Evolutionary conservation across 2,797 vertebrate genomes (phyloP).

Genomic region (Crenuchus spilurus): DNA sequence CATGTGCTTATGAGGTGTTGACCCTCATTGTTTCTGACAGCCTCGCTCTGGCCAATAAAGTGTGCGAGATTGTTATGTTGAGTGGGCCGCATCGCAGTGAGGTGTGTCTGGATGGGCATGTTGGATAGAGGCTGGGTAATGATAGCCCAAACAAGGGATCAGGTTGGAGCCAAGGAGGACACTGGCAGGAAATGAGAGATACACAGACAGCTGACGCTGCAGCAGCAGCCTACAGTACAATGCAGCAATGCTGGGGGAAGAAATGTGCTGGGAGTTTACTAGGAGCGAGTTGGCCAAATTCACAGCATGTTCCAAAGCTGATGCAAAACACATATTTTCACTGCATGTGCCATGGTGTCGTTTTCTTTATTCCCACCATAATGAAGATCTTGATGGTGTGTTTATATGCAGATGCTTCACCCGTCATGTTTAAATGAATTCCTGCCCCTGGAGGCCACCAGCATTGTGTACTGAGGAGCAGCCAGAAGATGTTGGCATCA

Average conservation of each 20-base stretch:
- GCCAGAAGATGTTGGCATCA: constrained; percentile 10
- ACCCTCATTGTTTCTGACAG: constrained; percentile 54
- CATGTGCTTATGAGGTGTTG: constrained; percentile 36
- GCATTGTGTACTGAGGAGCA: constrained; percentile 23
- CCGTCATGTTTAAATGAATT: constrained; percentile 21
- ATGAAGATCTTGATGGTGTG: constrained; percentile 8
- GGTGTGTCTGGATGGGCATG: not conserved
- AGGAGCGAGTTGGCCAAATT: constrained; percentile 17
- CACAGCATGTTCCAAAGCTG: not conserved
- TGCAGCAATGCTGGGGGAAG: constrained; percentile 2
- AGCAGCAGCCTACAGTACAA: constrained; percentile 27
- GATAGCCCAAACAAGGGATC: constrained; percentile 43
- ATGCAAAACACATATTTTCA: not conserved
- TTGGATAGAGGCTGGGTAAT: constrained; percentile 37
- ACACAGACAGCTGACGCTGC: constrained; percentile 54
- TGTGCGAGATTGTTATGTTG: constrained; percentile 30
- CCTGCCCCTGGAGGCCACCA: constrained; percentile 22
- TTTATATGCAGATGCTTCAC: constrained; percentile 24
- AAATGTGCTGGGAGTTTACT: constrained; percentile 36
- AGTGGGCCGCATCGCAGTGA: constrained; percentile 27
- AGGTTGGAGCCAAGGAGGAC: constrained; percentile 40
- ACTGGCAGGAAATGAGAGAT: constrained; percentile 53
- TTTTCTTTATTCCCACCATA: constrained; percentile 4
- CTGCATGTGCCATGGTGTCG: not conserved
- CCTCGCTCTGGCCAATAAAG: constrained; percentile 37